These are phyloP conservation scores for Taeniopygia guttata DNA, from an alignment of 2,797 vertebrate genomes.

Conservation along the genomic window DNA sequence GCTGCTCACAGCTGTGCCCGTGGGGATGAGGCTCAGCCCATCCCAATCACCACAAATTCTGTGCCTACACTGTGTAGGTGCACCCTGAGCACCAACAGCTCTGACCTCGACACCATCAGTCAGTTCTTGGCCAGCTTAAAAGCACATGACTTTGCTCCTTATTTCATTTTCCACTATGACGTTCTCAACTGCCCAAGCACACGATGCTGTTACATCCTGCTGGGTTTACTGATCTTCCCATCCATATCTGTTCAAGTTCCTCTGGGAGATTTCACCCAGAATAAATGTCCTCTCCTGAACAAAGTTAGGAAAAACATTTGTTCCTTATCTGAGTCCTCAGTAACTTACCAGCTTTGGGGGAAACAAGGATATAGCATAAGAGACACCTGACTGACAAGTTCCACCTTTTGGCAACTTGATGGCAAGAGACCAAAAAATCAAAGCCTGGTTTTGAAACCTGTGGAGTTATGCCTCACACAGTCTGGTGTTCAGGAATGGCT, in stretches of 20 bases:
- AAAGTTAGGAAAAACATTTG: neutral
- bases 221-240: neutral
- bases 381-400: neutral
- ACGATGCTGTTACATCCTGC: neutral
- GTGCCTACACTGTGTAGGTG: neutral
- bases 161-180: neutral
- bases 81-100: neutral
- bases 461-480: neutral
- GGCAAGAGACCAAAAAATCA: neutral
- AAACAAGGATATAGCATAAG: neutral
- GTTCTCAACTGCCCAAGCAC: neutral
- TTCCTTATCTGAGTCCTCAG: neutral
- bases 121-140: neutral
- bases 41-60: neutral
- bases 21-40: neutral
- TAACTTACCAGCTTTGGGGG: neutral
- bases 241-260: neutral
- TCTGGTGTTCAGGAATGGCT: neutral
- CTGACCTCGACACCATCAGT: rapidly evolving
- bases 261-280: neutral
- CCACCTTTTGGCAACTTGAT: neutral
- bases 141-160: neutral
- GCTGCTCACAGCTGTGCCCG: neutral
- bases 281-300: neutral
- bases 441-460: neutral